Evolutionary conservation across 2,888 invertebrate species (phyloP).

Genomic region (Melipona bicolor): DNA sequence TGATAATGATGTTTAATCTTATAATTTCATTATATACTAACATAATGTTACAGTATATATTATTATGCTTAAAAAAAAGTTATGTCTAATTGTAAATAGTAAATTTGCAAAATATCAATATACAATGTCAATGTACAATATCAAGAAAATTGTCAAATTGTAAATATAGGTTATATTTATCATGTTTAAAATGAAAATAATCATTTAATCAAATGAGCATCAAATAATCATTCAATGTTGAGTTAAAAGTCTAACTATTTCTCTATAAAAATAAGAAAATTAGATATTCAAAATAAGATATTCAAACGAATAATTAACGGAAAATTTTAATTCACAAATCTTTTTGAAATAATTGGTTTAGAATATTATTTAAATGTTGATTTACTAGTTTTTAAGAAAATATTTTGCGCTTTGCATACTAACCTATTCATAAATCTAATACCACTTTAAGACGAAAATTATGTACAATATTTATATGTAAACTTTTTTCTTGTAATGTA

Average conservation of each 20-base stretch:
- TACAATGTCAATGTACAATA: neutral
- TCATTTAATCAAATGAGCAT: no score
- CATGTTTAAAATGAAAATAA: neutral
- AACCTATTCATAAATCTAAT: conserved; percentile 20
- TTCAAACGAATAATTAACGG: neutral
- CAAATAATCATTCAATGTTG: no score
- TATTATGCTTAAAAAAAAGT: no score
- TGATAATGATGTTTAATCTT: no score
- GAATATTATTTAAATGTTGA: neutral
- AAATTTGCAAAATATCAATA: neutral
- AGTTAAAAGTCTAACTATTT: neutral
- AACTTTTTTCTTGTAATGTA: conserved; percentile 3
- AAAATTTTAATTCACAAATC: neutral
- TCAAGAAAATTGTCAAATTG: neutral
- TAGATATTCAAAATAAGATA: neutral
- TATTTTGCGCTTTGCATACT: neutral
- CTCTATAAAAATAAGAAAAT: neutral
- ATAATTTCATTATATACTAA: no score
- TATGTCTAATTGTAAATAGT: neutral
- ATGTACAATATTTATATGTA: conserved; percentile 19
- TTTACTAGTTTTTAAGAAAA: conserved; percentile 3
- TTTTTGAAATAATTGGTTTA: neutral
- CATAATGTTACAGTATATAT: no score
- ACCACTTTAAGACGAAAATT: conserved; percentile 9
- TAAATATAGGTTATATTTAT: neutral